Percentiles rank a stretch among this genome's conserved stretches.
Evolutionary conservation across 2,113 vertebrate genomes (phyloP).

Genomic region (Pterocles burchelli): DNA sequence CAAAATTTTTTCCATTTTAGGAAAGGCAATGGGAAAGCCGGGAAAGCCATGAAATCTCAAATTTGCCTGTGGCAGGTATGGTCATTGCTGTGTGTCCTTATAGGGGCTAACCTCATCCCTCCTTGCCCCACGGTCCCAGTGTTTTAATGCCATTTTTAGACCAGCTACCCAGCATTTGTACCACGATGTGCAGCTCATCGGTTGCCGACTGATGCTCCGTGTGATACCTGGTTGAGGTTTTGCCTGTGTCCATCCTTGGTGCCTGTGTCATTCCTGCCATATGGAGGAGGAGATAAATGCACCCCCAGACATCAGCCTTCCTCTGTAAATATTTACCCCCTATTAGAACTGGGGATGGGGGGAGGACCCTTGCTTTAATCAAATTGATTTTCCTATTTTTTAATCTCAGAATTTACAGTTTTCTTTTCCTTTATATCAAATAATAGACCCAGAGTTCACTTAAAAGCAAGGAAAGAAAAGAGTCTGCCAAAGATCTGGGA

Average conservation of each 20-base stretch:
- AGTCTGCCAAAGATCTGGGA: neutral
- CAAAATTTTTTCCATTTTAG: neutral
- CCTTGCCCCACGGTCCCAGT: neutral
- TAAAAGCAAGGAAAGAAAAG: neutral
- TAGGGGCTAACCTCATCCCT: neutral
- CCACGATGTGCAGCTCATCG: fast-evolving
- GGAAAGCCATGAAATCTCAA: neutral
- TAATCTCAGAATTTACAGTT: constrained; percentile 23
- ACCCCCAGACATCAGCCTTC: neutral
- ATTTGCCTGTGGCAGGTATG: neutral
- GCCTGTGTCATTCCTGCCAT: neutral
- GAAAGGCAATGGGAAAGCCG: neutral
- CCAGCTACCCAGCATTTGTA: fast-evolving
- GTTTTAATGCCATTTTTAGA: neutral
- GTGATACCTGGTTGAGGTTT: neutral
- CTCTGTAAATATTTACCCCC: neutral
- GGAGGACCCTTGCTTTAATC: neutral
- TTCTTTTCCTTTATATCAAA: constrained; percentile 19
- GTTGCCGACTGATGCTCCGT: neutral
- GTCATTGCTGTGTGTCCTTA: neutral
- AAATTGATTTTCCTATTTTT: constrained; percentile 27
- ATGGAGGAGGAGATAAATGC: constrained; percentile 27
- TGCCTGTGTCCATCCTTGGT: neutral
- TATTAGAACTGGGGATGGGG: neutral
- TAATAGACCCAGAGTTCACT: neutral